Base-by-base conservation (phyloP, 2,888 invertebrate species). In the Meghimatium bilineatum region DNA sequence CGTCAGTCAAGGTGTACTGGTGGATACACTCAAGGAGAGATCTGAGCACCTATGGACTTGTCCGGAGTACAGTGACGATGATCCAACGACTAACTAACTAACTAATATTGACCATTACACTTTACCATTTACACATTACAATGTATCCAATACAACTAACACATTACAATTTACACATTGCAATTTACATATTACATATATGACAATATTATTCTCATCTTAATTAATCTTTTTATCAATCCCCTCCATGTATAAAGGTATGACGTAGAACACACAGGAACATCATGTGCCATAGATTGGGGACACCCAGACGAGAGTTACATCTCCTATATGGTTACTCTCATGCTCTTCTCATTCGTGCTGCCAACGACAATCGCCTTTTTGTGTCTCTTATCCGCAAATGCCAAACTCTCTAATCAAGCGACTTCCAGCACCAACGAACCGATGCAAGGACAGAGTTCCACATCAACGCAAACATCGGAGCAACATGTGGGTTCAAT, bases 341-440 rank as follows among this genome's bases (percentile, higher is more conserved):
- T 92, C 32, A 88, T 87, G 52, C n/a, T 90, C 23, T 88, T 89
- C 78, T 89, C 89, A 71, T 90, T 90, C 71, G n/a, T 87, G 6
- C 1, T 91, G 23, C 92, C 92, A 3, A 34, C 91, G n/a, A 29
- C 76, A 34, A 26, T 86, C 5, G 86, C 86, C 36, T 26, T 84
- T 44, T 10, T 83, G 32, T 78, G 83, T 49, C 85, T 87, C 23
- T 80, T 77, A 76, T 82, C 81, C 14, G 71, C 79, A 3, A 44
- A 44, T 20, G 38, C 71, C 34, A 75, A 52, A 20, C 60, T 49
- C 1, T 60, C 63, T 56, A 63, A 6, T 60, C 78, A 82, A 60
- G 52, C 66, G 14, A 26, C 34, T 56, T 36, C 71, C 34, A 44
- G 56, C 34, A 34, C 72, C 32, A 56, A 38, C 14, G 52, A 52